Percentiles rank a stretch among this genome's conserved stretches.
phyloP scores from a whole-genome alignment of 53 echinoderm and acorn worm species.

The Arbacia lixula region DNA sequence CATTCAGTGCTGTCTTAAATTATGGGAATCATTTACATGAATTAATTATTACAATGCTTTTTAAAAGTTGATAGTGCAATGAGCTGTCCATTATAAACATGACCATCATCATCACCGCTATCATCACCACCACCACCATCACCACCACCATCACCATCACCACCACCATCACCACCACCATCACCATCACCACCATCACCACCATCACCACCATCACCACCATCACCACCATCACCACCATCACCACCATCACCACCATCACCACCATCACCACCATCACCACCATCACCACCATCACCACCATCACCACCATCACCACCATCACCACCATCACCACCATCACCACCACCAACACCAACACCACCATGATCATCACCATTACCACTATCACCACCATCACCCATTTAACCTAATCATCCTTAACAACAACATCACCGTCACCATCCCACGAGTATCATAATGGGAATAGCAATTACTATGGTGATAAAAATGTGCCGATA shows the following conservation, averaged over 20 bases:
- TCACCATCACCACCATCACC: not conserved
- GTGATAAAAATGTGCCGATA: too few relatives aligned
- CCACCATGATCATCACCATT: too few relatives aligned
- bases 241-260: not conserved
- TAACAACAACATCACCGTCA: too few relatives aligned
- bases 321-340: not conserved
- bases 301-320: not conserved
- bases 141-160: not conserved
- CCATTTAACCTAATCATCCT: too few relatives aligned
- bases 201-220: slow-evolving; percentile 5
- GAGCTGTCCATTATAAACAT: not conserved
- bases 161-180: not conserved
- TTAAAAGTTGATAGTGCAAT: too few relatives aligned
- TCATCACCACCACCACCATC: not conserved
- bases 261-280: not conserved
- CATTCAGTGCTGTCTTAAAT: too few relatives aligned
- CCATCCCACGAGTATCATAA: too few relatives aligned
- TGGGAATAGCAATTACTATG: too few relatives aligned
- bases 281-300: not conserved
- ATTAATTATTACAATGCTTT: too few relatives aligned
- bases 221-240: not conserved
- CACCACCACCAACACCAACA: too few relatives aligned
- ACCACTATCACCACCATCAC: not conserved
- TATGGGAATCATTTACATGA: too few relatives aligned
- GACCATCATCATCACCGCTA: not conserved